phyloP scores from a whole-genome alignment of 2,888 invertebrate genomes.

The Microplitis manilae region DNA sequence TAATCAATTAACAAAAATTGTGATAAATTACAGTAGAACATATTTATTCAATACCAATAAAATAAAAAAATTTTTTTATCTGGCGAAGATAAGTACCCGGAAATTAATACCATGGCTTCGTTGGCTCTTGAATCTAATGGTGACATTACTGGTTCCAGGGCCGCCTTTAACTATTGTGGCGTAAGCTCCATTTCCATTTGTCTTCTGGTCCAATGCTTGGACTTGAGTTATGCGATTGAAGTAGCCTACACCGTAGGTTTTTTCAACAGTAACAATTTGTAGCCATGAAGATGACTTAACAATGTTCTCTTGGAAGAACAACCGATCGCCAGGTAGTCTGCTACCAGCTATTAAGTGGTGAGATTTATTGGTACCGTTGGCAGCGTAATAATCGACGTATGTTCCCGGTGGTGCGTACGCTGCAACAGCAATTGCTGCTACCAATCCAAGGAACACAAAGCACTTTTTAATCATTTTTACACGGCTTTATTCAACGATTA shows the following conservation, averaged over 20 bases:
- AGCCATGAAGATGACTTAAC: slow-evolving; percentile 55
- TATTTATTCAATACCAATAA: neutral
- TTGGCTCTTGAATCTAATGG: slow-evolving; percentile 70
- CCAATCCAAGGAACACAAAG: slow-evolving; percentile 6
- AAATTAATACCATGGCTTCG: slow-evolving; percentile 69
- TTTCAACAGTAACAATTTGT: slow-evolving; percentile 54
- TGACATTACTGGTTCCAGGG: slow-evolving; percentile 59
- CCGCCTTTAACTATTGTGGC: slow-evolving; percentile 67
- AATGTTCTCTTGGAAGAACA: slow-evolving; percentile 47
- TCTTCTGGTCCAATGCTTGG: slow-evolving; percentile 65
- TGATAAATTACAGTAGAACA: neutral
- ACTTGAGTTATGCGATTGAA: slow-evolving; percentile 64
- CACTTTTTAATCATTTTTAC: slow-evolving; percentile 28
- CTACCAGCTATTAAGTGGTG: slow-evolving; percentile 48
- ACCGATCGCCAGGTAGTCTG: slow-evolving; percentile 41
- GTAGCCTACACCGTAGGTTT: slow-evolving; percentile 51
- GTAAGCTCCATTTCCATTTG: slow-evolving; percentile 69
- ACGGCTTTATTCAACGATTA: neutral
- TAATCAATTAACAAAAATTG: too few species aligned
- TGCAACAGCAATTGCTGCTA: slow-evolving; percentile 32
- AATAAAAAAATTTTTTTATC: slow-evolving; percentile 25
- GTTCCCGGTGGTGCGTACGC: neutral
- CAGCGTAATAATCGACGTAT: neutral
- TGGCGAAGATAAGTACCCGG: slow-evolving; percentile 42
- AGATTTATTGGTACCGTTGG: slow-evolving; percentile 19